Conservation (phyloP, 92 coral and sea anemone species). For the Heliopora coerulea region DNA sequence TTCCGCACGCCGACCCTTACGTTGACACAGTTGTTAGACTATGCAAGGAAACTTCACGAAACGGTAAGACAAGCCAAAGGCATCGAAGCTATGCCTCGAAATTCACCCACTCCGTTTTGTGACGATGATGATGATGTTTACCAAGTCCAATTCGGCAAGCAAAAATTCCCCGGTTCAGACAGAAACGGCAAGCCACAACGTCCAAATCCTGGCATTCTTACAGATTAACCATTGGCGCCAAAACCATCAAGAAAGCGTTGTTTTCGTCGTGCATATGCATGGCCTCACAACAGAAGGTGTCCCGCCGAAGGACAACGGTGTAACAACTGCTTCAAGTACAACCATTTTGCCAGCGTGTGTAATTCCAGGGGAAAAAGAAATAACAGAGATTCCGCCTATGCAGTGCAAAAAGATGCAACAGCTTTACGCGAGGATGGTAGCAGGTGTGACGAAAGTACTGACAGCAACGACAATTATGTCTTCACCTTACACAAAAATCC, state of each 20-base stretch:
- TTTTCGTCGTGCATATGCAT: constrained; percentile 29
- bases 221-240: not conserved
- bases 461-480: no score
- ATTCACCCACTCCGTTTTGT: not conserved
- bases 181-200: no score
- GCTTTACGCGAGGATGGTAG: no score
- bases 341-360: constrained; percentile 29
- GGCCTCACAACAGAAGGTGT: constrained; percentile 41
- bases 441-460: no score
- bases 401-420: no score
- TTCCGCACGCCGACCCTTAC: constrained; percentile 5
- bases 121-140: not conserved
- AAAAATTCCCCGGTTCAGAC: not conserved
- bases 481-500: no score
- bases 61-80: not conserved
- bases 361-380: no score
- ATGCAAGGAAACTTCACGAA: not conserved
- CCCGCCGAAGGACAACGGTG: constrained; percentile 40
- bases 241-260: constrained; percentile 3
- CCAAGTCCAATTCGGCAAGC: not conserved
- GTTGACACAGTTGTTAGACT: not conserved
- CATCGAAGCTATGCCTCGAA: not conserved
- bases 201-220: no score
- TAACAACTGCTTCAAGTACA: constrained; percentile 26
- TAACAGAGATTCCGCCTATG: no score